Evolutionary conservation across 1,140 invertebrate genomes (phyloP), one percentile per base, ranked within the genome.

Genomic region (Eumaeus atala): DNA sequence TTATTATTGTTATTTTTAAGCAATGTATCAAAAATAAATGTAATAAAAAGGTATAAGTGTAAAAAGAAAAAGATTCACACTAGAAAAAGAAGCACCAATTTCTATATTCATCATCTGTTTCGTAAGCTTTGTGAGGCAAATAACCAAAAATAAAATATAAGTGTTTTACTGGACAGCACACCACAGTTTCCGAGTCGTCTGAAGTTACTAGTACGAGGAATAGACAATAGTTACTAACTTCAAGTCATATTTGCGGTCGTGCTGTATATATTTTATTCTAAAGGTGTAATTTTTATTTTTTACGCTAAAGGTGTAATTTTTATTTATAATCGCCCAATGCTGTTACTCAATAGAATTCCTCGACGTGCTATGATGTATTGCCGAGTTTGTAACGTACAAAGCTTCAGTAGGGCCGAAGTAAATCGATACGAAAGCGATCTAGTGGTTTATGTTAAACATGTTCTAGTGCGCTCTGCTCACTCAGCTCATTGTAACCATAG

Each of bases 91-190:
- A 16, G 12, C 14, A 44, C 16, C 5, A 9, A 5, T 9, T 44
- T 40, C 14, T 12, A 40, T 16, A 16, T 44, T 28, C 21, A 28
- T 28, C 6, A 44, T 16, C 17, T 7, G 9, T 37, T 9, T 10
- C 9, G 9, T 37, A 9, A 37, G 35, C n/a, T 9, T 14, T 16
- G 40, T 44, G 40, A 44, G 40, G 16, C 14, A 44, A 44, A 9
- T 16, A 44, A 44, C 12, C 40, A 44, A 44, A 44, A 16, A 44
- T 44, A 44, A 44, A 16, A 44, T 14, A 16, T 44, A 44, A 44
- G 40, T 44, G 40, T 44, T 44, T 16, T 12, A 9, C 14, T 9
- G 14, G 14, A 17, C 9, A 37, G 9, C 35, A 37, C 3, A 28
- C 21, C 21, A 28, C 21, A 28, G 2, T 28, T 28, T 2, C 21